These are phyloP conservation scores for Tapera naevia DNA, from an alignment of 2,797 vertebrate genomes.

Conservation along the genomic window DNA sequence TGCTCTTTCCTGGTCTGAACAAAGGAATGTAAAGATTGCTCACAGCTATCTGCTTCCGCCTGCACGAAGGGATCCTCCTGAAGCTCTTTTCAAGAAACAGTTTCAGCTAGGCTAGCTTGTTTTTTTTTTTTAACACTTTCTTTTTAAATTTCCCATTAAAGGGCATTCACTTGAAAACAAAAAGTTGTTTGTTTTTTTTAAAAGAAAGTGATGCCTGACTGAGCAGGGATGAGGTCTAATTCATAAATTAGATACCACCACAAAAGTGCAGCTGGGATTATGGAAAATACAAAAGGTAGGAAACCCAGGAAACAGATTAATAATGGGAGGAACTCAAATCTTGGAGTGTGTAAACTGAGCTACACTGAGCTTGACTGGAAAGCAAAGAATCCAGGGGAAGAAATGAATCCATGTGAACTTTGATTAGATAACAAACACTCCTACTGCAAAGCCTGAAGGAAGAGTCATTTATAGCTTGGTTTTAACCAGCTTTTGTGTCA, in stretches of 20 bases:
- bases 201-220: not conserved
- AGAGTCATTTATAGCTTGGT: not conserved
- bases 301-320: not conserved
- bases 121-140: not conserved
- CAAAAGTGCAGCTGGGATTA: not conserved
- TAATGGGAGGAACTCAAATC: slow-evolving; percentile 25
- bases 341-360: not conserved
- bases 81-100: not conserved
- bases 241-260: not conserved
- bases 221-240: not conserved
- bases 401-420: not conserved
- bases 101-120: not conserved
- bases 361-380: not conserved
- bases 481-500: not conserved
- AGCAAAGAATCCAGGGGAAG: not conserved
- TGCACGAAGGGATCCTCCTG: not conserved
- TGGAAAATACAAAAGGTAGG: not conserved
- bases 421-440: not conserved
- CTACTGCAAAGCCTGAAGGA: not conserved
- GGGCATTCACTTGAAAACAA: not conserved
- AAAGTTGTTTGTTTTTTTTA: not conserved
- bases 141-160: slow-evolving; percentile 11
- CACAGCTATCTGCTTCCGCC: not conserved
- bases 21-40: not conserved
- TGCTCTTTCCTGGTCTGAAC: not conserved